These are phyloP conservation scores for Nemotelus nigrinus DNA, from an alignment of 2,888 invertebrate species.

Conservation along the genomic window DNA sequence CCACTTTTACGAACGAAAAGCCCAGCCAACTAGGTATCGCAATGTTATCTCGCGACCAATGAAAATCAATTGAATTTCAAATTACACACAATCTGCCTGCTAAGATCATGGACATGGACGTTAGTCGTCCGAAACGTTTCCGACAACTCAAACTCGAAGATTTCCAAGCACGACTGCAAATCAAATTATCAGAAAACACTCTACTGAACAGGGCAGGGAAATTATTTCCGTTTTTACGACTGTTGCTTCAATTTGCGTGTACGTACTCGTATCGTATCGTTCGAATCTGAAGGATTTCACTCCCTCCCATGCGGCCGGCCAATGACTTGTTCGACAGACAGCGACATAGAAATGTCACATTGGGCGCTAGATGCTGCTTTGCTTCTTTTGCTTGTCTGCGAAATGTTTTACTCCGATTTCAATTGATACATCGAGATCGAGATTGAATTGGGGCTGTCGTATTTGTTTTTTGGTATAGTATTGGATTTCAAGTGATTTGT, in stretches of 20 bases:
- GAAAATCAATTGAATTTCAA: constrained; percentile 27
- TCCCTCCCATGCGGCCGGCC: background rate
- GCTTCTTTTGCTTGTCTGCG: too few relatives aligned
- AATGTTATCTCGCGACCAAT: constrained; percentile 25
- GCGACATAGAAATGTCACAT: background rate
- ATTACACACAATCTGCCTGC: constrained; percentile 21
- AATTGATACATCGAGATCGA: too few relatives aligned
- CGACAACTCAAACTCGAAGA: background rate
- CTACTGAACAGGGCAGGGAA: constrained; percentile 1
- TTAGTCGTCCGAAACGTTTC: background rate
- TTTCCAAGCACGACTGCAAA: constrained; percentile 21
- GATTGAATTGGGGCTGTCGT: too few relatives aligned
- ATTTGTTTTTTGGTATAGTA: too few relatives aligned
- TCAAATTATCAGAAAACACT: constrained; percentile 29
- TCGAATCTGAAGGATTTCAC: background rate
- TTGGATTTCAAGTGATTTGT: too few relatives aligned
- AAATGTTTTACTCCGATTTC: too few relatives aligned
- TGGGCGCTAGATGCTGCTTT: too few relatives aligned
- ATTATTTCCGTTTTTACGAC: constrained; percentile 39
- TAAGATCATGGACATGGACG: background rate
- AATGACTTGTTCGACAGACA: constrained; percentile 8
- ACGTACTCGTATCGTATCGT: background rate
- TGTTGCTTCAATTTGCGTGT: constrained; percentile 37
- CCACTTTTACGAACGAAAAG: background rate
- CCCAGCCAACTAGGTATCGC: background rate